Conservation (phyloP, 2,113 vertebrate species). For the Ameiurus melas region DNA sequence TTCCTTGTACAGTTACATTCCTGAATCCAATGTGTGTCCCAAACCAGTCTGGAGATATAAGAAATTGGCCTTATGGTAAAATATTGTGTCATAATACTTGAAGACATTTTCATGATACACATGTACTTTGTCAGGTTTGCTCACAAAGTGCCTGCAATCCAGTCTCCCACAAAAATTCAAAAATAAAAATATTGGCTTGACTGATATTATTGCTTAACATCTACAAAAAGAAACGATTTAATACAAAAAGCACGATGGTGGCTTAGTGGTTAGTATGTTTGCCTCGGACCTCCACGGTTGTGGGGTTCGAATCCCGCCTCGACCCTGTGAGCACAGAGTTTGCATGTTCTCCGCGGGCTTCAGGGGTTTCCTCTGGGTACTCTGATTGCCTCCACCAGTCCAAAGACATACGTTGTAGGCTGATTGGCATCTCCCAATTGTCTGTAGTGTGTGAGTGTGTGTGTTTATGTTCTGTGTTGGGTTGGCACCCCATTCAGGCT, state of each 20-base stretch:
- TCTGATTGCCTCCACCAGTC: too few species aligned
- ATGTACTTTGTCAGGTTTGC: neutral
- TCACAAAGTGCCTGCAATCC: neutral
- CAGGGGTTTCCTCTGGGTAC: too few species aligned
- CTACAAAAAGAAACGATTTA: neutral
- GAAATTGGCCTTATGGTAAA: neutral
- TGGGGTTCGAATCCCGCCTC: too few species aligned
- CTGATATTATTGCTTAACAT: neutral
- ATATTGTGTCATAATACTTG: neutral
- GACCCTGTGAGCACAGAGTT: too few species aligned
- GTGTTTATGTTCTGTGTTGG: too few species aligned
- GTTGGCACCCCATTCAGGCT: too few species aligned
- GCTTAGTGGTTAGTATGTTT: too few species aligned
- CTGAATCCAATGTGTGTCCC: neutral
- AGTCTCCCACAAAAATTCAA: neutral
- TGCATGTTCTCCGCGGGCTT: too few species aligned
- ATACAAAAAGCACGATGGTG: neutral
- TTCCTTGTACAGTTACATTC: neutral
- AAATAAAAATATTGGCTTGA: neutral
- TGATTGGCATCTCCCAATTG: too few species aligned
- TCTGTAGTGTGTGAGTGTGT: too few species aligned
- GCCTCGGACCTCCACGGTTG: too few species aligned
- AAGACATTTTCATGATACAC: neutral
- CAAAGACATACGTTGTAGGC: too few species aligned
- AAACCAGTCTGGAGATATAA: neutral